Evolutionary conservation across 2,113 vertebrate genomes (phyloP), one percentile per base, ranked within the genome.

Genomic region (Telmatochromis sp.): DNA sequence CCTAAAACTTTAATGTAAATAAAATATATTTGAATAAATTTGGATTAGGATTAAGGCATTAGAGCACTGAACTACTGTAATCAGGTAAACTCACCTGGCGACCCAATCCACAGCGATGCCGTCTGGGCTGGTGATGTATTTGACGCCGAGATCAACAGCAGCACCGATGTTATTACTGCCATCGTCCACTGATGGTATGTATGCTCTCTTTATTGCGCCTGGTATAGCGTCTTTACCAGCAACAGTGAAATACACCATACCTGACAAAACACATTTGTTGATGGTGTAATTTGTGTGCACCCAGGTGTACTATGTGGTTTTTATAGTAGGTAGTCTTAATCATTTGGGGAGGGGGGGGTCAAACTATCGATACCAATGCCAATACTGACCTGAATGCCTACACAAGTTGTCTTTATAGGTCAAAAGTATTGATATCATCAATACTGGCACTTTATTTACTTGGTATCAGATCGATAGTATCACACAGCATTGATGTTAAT

Each of bases 51-150:
- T 83, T 5, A 14, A 65, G 33, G 13, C 7, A 57, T 6, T 50
- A 19, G 6, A 50, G 15, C 42, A 78, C 6, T 31, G 45, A 51
- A 51, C 15, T 1, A 8, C 15, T 31, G 71, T 50, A 50, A 31
- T 19, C 23, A 78, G n/a, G 47, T 28, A 54, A 28, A 84, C 95
- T 88, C 93, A 98, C 98, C 97, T 97, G 95, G 97, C 98, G 88
- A 99, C 97, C 98, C 98, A 99, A 94, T 99, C 98, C 94, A 99
- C 98, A n/a, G 98, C 98, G 81, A 99, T 95, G 19, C 97, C 98
- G 83, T 97, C 97, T 28, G 98, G 98, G 84, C 86, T 97, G 87
- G 97, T 96, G 87, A 99, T 91, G 86, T 98, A 98, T 87, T 96
- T 98, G 86, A 99, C 94, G 87, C 95, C 97, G 35, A 99, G 91